Percentiles rank a stretch among this genome's conserved stretches.
Conservation (phyloP, 2,113 vertebrate genomes). For the Thamnaconus septentrionalis region DNA sequence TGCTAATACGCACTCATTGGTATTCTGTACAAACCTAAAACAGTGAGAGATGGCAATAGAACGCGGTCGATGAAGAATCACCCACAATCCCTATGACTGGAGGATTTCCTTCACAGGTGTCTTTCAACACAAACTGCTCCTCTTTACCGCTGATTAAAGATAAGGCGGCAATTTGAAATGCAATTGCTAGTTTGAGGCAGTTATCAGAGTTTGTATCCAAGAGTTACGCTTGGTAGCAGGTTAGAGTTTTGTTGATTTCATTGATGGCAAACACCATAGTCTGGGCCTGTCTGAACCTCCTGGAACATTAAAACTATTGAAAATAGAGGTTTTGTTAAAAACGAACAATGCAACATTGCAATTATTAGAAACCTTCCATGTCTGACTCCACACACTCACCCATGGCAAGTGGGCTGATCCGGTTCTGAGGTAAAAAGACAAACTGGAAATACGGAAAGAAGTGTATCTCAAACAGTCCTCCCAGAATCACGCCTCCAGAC, state of each 20-base stretch:
- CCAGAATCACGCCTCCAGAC: slow-evolving; percentile 18
- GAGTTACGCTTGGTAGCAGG: no score
- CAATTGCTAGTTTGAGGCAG: no score
- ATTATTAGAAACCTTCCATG: not conserved
- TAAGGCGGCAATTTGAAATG: no score
- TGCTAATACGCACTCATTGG: not conserved
- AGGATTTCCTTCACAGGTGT: no score
- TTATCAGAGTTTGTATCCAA: no score
- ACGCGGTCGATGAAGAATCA: slow-evolving; percentile 41
- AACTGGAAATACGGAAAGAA: not conserved
- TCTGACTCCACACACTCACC: not conserved
- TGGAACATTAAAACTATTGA: slow-evolving; percentile 44
- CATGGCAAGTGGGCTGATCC: not conserved
- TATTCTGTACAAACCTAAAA: slow-evolving; percentile 36
- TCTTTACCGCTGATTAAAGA: no score
- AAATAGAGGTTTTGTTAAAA: not conserved
- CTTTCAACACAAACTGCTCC: no score
- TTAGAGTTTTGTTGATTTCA: no score
- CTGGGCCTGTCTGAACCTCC: slow-evolving; percentile 46
- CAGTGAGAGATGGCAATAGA: slow-evolving; percentile 66
- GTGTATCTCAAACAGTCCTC: not conserved
- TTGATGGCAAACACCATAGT: slow-evolving; percentile 53
- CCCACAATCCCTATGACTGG: no score
- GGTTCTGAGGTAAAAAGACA: slow-evolving; percentile 10
- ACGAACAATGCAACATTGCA: not conserved